Percentiles rank a stretch among this genome's conserved stretches.
These are phyloP conservation scores for Babyrousa celebensis DNA, from an alignment of 2,797 vertebrate genomes.

Conservation along the genomic window DNA sequence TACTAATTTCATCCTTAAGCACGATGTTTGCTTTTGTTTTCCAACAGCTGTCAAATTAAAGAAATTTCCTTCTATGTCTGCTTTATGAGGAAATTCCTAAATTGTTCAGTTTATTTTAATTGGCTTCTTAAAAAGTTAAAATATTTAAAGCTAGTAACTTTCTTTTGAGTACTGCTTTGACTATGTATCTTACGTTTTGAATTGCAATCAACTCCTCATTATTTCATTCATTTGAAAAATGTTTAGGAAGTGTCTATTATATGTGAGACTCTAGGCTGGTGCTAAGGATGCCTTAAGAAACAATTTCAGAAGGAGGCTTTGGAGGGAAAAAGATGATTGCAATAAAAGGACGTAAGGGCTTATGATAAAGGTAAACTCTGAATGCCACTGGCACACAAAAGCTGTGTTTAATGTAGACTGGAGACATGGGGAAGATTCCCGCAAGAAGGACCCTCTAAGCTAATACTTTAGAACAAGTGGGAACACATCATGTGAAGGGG, in stretches of 20 bases:
- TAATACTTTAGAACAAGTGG: background rate
- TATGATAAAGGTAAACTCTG: background rate
- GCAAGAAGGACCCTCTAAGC: background rate
- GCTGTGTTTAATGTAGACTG: background rate
- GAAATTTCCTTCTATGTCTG: background rate
- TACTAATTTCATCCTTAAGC: background rate
- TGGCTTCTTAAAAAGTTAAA: background rate
- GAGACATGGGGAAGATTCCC: background rate
- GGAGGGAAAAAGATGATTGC: background rate
- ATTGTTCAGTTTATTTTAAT: background rate
- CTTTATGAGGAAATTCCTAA: background rate
- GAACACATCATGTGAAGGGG: background rate
- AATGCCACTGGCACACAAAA: background rate
- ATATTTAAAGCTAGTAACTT: constrained; percentile 3
- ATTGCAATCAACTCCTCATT: background rate
- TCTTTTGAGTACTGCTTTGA: background rate
- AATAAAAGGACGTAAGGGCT: background rate
- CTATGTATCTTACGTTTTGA: background rate
- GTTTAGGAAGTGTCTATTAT: background rate
- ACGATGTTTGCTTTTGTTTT: background rate
- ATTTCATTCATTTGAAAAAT: background rate
- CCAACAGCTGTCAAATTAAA: background rate
- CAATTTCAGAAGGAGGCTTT: background rate
- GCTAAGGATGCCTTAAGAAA: background rate
- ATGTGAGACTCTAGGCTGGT: background rate